These are phyloP conservation scores for Arvicanthis niloticus DNA, from an alignment of 2,113 vertebrate genomes.

Conservation along the genomic window DNA sequence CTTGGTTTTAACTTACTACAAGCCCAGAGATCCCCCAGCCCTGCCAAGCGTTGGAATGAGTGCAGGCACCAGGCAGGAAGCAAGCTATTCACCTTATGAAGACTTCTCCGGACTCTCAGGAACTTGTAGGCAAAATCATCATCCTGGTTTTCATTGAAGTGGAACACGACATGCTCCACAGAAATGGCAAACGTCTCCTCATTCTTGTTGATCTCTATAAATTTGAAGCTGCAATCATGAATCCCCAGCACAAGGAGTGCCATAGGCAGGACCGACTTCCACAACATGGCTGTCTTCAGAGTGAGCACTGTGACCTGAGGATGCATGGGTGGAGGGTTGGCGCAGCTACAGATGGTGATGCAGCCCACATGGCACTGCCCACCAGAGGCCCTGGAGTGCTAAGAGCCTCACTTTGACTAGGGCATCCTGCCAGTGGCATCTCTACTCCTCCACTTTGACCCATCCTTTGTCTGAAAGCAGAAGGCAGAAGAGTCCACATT, in stretches of 20 bases:
- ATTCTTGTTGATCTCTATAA: neutral
- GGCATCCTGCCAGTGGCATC: neutral
- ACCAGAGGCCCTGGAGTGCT: neutral
- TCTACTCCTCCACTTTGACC: neutral
- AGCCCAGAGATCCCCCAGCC: neutral
- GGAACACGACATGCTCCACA: conserved; percentile 43
- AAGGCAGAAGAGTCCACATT: neutral
- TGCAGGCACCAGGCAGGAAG: too few species aligned
- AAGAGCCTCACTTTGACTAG: neutral
- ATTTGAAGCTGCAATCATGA: neutral
- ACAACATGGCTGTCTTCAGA: neutral
- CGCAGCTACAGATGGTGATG: fast-evolving
- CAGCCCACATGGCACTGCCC: neutral
- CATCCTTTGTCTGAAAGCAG: neutral
- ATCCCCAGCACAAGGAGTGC: neutral
- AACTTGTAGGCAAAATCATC: conserved; percentile 46
- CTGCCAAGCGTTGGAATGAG: neutral
- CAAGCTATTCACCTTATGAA: neutral
- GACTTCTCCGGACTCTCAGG: neutral
- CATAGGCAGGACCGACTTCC: conserved; percentile 2
- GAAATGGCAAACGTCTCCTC: neutral
- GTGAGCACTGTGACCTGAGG: neutral
- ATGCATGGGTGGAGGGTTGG: fast-evolving
- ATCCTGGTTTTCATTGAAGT: conserved; percentile 46
- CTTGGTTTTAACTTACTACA: neutral